Conservation (phyloP, 2,888 invertebrate genomes). For the Philhelius pedissequus region DNA sequence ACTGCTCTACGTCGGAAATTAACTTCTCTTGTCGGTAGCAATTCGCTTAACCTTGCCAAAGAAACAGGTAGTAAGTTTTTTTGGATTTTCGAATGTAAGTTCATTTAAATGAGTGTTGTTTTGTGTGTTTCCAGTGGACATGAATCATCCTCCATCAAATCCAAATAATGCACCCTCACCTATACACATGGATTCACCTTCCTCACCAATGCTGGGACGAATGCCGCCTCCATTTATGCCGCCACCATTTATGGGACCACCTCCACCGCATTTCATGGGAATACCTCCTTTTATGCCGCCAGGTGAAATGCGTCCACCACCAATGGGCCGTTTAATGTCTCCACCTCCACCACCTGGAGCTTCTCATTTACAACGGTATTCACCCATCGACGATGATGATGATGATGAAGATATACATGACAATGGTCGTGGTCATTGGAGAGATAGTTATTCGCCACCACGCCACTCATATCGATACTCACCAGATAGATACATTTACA, state of each 20-base stretch:
- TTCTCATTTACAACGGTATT: constrained; percentile 68
- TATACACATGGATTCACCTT: constrained; percentile 77
- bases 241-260: constrained; percentile 84
- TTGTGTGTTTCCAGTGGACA: constrained; percentile 67
- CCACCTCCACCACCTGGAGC: constrained; percentile 76
- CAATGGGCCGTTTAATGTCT: constrained; percentile 81
- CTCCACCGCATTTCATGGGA: constrained; percentile 82
- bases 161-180: constrained; percentile 76
- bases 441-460: constrained; percentile 74
- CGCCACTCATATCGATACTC: constrained; percentile 81
- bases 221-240: constrained; percentile 82
- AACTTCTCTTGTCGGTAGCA: constrained; percentile 75
- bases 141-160: constrained; percentile 68
- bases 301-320: constrained; percentile 81
- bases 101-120: constrained; percentile 44
- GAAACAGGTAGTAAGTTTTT: constrained; percentile 70
- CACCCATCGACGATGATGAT: constrained; percentile 70
- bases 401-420: constrained; percentile 72
- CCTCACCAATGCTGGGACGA: constrained; percentile 78
- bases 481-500: constrained; percentile 80
- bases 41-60: constrained; percentile 52
- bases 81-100: not conserved
- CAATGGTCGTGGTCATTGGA: constrained; percentile 74
- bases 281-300: constrained; percentile 81
- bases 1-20: constrained; percentile 83